Conservation (phyloP, 1,140 invertebrate species). For the Teleogryllus occipitalis region DNA sequence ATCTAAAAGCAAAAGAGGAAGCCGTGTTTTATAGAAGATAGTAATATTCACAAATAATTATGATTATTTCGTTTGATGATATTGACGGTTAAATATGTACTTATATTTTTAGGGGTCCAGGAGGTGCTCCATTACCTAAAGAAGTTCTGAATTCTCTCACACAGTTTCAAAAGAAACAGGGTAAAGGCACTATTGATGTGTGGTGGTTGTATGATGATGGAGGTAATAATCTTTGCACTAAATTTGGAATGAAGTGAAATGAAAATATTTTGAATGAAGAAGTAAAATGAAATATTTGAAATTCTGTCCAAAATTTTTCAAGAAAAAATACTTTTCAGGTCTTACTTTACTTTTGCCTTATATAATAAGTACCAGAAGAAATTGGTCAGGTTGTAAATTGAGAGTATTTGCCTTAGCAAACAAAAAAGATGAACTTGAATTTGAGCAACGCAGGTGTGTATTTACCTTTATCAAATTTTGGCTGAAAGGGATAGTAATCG, state of each 20-base stretch:
- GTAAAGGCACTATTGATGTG: slow-evolving; percentile 84
- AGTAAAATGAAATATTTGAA: background rate
- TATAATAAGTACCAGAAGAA: slow-evolving; percentile 77
- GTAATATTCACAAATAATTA: background rate
- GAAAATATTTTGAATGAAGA: background rate
- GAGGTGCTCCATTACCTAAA: slow-evolving; percentile 46
- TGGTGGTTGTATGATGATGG: slow-evolving; percentile 98
- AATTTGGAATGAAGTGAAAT: background rate
- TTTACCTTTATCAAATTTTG: background rate
- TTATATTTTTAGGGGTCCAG: slow-evolving; percentile 36
- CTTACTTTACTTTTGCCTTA: slow-evolving; percentile 77
- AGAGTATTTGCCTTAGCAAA: slow-evolving; percentile 92
- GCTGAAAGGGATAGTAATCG: background rate
- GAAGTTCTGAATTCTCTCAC: slow-evolving; percentile 57
- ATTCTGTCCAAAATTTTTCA: slow-evolving; percentile 32
- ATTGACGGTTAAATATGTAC: background rate
- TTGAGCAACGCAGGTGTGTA: slow-evolving; percentile 17
- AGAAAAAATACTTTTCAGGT: slow-evolving; percentile 45
- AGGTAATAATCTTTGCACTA: slow-evolving; percentile 35
- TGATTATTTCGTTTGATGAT: background rate
- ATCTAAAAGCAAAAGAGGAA: too few relatives aligned
- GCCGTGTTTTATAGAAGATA: background rate
- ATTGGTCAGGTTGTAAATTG: slow-evolving; percentile 80
- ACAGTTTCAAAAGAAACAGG: slow-evolving; percentile 56
- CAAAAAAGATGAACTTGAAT: slow-evolving; percentile 80